Evolutionary conservation across 2,797 vertebrate species (phyloP), one percentile per base, ranked within the genome.

Genomic region (Phrynocephalus vlangalii): DNA sequence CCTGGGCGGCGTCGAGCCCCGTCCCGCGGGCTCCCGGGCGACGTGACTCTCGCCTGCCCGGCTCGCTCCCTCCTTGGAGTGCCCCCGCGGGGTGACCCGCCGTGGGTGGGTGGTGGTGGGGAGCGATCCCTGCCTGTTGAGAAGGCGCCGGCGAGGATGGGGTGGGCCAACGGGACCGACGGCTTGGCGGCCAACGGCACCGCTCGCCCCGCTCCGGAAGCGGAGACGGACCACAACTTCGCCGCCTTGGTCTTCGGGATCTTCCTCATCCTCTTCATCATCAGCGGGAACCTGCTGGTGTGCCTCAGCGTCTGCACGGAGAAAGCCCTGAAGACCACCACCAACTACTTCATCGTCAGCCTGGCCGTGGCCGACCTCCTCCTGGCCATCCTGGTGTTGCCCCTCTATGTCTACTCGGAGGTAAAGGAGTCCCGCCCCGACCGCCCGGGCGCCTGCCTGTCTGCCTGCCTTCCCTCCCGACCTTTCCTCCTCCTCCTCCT

Each of bases 311-410:
- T 99, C 85, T 97, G 97, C 94, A 97, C 96, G 1, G 98, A 99
- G 96, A 98, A 98, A 90, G 97, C 98, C 38, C 96, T 99, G 91
- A 98, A 98, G 95, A 99, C 99, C 90, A 98, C 99, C 89, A 99
- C 98, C 93, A 99, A 99, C 97, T 98, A 98, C 96, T 99, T 99
- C 97, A 98, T 99, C 91, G 97, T 98, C 92, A 99, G 98, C 90
- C 96, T 99, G 86, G 98, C 99, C 82, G 98, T 97, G 44, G 98
- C 98, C 1, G 98, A 99, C 90, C 96, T 99, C 26, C 97, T 99
- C 44, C 96, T 99, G 18, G 98, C 98, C 0, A 93, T 99, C 48
- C 97, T 99, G 48, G 98, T 99, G 18, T 96, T 99, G 88, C 99
- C 99, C 2, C 98, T 99, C 71, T 99, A 97, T 89, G 98, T 99